phyloP scores from a whole-genome alignment of 2,797 vertebrate genomes.

The Benthosema pterotum region DNA sequence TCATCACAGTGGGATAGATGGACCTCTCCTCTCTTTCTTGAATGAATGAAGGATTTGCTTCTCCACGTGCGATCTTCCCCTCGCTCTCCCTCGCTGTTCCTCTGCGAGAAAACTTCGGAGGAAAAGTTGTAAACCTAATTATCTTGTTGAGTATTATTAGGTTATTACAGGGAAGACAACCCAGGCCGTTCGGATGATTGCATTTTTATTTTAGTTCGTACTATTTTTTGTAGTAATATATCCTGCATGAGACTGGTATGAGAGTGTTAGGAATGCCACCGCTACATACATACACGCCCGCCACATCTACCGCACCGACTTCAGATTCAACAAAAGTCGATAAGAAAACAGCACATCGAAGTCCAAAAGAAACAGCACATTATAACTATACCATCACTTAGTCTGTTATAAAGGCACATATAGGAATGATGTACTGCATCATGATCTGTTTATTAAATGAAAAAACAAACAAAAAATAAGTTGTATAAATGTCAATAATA shows the following conservation, averaged over 20 bases:
- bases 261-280: conserved; percentile 35
- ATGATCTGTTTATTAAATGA: too few species aligned
- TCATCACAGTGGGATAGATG: conserved; percentile 28
- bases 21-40: conserved; percentile 21
- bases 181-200: conserved; percentile 1
- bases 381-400: too few species aligned
- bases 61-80: conserved; percentile 20
- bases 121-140: conserved; percentile 16
- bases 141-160: conserved; percentile 10
- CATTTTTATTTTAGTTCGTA: not conserved
- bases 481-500: too few species aligned
- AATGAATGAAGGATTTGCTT: too few species aligned
- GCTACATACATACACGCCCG: not conserved
- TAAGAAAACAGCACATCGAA: too few species aligned
- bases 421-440: too few species aligned
- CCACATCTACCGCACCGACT: too few species aligned
- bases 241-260: conserved; percentile 29
- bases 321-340: too few species aligned
- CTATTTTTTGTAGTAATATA: conserved; percentile 4
- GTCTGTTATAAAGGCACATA: too few species aligned
- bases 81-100: conserved; percentile 14
- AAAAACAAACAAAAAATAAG: too few species aligned
- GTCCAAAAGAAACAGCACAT: too few species aligned
- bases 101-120: not conserved
- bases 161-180: not conserved